Conservation (phyloP, 2,797 vertebrate species). For the Sebastes nivosus region DNA sequence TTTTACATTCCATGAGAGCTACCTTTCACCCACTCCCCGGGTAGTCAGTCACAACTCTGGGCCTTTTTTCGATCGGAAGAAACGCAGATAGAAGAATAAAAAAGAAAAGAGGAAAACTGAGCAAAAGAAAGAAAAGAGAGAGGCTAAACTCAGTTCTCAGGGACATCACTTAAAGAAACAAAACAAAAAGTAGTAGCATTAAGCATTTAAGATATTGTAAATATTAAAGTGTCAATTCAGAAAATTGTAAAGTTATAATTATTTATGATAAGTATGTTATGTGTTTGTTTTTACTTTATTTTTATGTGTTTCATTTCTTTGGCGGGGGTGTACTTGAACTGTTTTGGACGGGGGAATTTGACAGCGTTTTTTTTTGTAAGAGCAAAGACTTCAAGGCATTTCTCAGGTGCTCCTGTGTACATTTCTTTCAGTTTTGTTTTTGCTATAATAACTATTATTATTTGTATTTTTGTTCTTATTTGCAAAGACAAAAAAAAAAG, state of each 20-base stretch:
- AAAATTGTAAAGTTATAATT: constrained; percentile 99
- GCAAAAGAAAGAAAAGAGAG: constrained; percentile 80
- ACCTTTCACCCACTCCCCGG: constrained; percentile 52
- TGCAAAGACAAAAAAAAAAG: constrained; percentile 53
- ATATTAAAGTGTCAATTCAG: constrained; percentile 99
- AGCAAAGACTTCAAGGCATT: constrained; percentile 88
- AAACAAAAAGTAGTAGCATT: constrained; percentile 91
- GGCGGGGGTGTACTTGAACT: constrained; percentile 74
- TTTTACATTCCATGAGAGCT: constrained; percentile 74
- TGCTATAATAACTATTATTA: constrained; percentile 63
- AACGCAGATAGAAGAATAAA: constrained; percentile 61
- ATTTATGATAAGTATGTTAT: constrained; percentile 93
- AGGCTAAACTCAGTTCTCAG: constrained; percentile 95
- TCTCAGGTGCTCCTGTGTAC: constrained; percentile 95
- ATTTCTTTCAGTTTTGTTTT: constrained; percentile 71
- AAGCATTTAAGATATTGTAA: constrained; percentile 99
- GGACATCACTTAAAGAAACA: constrained; percentile 96
- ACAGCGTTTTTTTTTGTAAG: constrained; percentile 71
- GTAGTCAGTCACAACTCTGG: constrained; percentile 63
- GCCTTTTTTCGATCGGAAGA: constrained; percentile 64
- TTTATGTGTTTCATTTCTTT: constrained; percentile 25
- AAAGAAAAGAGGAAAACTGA: constrained; percentile 74
- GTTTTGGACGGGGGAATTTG: constrained; percentile 85
- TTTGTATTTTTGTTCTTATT: constrained; percentile 54
- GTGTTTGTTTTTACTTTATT: constrained; percentile 69